Base-by-base conservation (phyloP, 64 coral and sea anemone species). In the Actinia tenebrosa region DNA sequence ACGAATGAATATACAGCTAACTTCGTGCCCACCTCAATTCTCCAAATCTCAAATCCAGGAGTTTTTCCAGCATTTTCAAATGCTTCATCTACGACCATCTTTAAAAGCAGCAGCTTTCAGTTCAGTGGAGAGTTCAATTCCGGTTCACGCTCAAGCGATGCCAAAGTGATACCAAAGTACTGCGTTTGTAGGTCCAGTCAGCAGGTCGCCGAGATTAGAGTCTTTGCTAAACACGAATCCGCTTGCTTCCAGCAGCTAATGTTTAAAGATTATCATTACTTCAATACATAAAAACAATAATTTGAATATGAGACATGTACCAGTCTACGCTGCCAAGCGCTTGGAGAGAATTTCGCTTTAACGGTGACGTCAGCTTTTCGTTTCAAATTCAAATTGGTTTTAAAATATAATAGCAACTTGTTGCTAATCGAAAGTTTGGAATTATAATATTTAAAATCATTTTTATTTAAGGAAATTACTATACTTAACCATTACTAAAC, bases 1-100 rank as follows among this genome's bases (percentile, higher is more conserved):
- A 16, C 11, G 7, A 26, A 75, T 75, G 25, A 14, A 75, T 9
- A 75, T 42, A 15, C 7, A 30, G 2, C n/a, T 27, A 42, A 15
- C 25, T 66, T 75, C 69, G 46, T 50, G 61, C 90, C 56, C 43
- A 97, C 94, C 91, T 97, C 94, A 16, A 97, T 97, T 50, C 94
- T 89, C 94, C 94, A 97, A 85, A 97, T 97, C 71, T 97, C 94
- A 80, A 88, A n/a, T 0, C 94, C 94, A 71, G 89, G 69, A 46
- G 64, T 88, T 85, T 97, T 89, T 44, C 94, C 94, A 6, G 94
- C 94, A 83, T 97, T 79, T 27, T 93, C 64, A 77, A 97, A 97
- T 44, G 94, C 94, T 44, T 88, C 85, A 80, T 97, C 94, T 45
- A 91, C 94, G 59, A 89, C 91, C 94, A 97, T 93, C 69, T 64